Percentiles rank a stretch among this genome's conserved stretches.
Conservation (phyloP, 2,888 invertebrate species). For the Thysanoteuthis rhombus region DNA sequence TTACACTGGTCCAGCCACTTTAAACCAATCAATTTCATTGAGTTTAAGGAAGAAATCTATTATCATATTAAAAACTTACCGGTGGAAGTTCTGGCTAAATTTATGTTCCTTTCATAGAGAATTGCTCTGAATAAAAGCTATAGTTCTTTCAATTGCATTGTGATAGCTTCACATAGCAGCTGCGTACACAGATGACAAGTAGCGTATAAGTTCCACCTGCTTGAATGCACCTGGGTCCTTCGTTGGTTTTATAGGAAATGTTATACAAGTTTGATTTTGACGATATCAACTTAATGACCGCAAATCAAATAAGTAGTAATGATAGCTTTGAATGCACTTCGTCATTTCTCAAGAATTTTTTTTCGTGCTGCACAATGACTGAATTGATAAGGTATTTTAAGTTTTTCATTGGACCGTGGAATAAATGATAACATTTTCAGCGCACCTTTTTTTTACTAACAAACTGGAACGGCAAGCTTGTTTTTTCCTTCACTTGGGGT, state of each 20-base stretch:
- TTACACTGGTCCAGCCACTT: not conserved
- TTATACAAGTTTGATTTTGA: not conserved
- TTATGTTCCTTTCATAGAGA: not conserved
- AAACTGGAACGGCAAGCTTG: too few species aligned
- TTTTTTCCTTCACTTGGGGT: too few species aligned
- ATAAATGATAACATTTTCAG: too few species aligned
- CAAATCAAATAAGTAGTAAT: not conserved
- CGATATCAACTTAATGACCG: not conserved
- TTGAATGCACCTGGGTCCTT: not conserved
- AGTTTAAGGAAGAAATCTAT: not conserved
- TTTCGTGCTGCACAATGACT: too few species aligned
- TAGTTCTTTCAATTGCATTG: not conserved
- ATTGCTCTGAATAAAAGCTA: not conserved
- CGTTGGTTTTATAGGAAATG: not conserved
- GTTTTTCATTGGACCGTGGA: too few species aligned
- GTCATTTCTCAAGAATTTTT: too few species aligned
- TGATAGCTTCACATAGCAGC: not conserved
- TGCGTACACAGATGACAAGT: not conserved
- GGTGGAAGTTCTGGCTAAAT: not conserved
- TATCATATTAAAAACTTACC: not conserved
- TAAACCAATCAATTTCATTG: not conserved
- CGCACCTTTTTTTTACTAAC: too few species aligned
- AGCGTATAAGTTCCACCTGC: not conserved
- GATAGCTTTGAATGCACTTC: too few species aligned
- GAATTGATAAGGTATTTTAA: too few species aligned